Evolutionary conservation across 2,113 vertebrate genomes (phyloP), one percentile per base, ranked within the genome.

Genomic region (Bufo gargarizans): DNA sequence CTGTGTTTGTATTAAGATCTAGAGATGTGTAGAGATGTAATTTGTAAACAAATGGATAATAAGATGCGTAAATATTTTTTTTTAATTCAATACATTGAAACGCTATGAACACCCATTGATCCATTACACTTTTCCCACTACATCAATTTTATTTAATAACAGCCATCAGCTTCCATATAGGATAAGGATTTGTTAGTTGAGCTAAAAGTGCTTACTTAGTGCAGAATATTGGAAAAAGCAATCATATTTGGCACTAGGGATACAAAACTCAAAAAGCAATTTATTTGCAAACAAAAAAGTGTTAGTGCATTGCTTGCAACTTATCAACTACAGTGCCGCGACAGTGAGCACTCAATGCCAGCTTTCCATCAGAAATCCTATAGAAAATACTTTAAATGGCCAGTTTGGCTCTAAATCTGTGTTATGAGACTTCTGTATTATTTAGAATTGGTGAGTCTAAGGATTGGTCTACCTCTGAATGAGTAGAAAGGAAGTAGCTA

Each of bases 171-270:
- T 55, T 22, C 49, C 50, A 78, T 56, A 59, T 67, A 49, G 58
- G 43, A 82, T 11, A 65, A 82, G 81, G 61, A 82, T 20, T 78
- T 78, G 45, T 45, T 63, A 82, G 81, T n/a, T 12, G 45, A 49
- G 79, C 45, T 65, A 65, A 82, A 82, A 82, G 56, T 82, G 81
- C 81, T 63, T 78, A 56, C 49, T 78, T 82, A 65, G 33, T 65
- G 49, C 33, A 63, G 43, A 82, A 65, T 20, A 82, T 82, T 82
- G 81, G 81, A 82, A 61, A 77, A 82, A 82, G 81, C 61, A 82
- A 65, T 61, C 81, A 82, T 63, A 82, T 82, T 67, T 82, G 81
- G 81, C 81, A 82, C 19, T 67, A 61, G 33, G 59, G 47, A 77
- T n/a, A 77, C 22, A 63, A n/a, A 80, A 82, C 16, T 67, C 59